phyloP scores from a whole-genome alignment of 2,888 invertebrate genomes.

The Polymixis flavicincta region DNA sequence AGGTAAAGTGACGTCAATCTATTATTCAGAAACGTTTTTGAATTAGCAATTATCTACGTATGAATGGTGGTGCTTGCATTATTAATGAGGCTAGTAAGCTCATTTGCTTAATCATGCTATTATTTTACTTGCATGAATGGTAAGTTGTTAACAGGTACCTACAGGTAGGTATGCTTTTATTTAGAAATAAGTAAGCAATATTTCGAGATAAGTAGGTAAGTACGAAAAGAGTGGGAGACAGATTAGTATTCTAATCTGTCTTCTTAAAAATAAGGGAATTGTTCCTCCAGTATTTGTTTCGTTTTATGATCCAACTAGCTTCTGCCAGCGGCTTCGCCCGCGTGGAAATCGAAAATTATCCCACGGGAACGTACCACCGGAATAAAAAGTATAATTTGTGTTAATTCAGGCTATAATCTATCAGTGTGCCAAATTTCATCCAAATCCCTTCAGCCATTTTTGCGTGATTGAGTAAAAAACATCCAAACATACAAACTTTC shows the following conservation, averaged over 20 bases:
- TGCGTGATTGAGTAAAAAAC: no score
- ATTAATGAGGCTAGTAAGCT: neutral
- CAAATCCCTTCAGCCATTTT: no score
- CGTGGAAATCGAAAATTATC: no score
- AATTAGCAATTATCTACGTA: conserved; percentile 7
- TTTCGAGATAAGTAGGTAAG: neutral
- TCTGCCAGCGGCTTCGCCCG: no score
- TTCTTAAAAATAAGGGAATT: neutral
- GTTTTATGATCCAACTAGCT: no score
- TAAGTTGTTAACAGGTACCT: no score
- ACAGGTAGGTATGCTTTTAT: neutral
- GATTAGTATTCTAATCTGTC: neutral
- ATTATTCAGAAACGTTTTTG: conserved; percentile 28
- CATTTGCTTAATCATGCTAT: neutral
- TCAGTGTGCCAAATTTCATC: no score
- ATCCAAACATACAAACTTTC: no score
- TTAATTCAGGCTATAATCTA: no score
- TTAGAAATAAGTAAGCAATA: neutral
- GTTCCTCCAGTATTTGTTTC: no score
- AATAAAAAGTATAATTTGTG: no score
- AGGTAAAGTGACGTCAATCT: conserved; percentile 18
- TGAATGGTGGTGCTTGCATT: conserved; percentile 1
- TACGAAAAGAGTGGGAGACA: neutral
- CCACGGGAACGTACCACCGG: no score
- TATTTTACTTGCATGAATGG: neutral